Base-by-base conservation (phyloP, 2,113 vertebrate genomes). In the Silurus asotus region DNA sequence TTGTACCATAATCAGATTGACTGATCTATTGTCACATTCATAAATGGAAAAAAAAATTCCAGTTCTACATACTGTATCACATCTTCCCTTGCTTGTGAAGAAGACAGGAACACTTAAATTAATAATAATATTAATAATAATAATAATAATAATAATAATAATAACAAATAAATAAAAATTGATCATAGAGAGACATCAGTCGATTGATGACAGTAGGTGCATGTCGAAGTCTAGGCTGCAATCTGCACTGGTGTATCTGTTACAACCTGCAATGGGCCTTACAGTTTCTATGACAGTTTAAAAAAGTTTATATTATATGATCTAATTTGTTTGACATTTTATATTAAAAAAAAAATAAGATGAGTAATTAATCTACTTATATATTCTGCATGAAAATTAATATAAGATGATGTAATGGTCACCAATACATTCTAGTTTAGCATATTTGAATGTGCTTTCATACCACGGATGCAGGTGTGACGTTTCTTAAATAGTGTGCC, bases 141-240 rank as follows among this genome's bases (percentile, higher is more conserved):
- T 62, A 51, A 49, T 55, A 55, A 69, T 72, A 61, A 65, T 75
- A 76, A 37, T 45, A 59, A 56, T 88, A 23, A 80, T 55, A 80
- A 81, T 80, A 37, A 79, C 70, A 79, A 86, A 86, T 23, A 62
- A 88, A 86, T 37, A 75, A 23, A 83, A 80, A 72, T n/a, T 56
- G 56, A 64, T 25, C 70, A 69, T 59, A 84, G 64, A 51, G 78
- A 86, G 77, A 87, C 79, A 86, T 84, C 72, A 83, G 77, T 65
- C 74, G 80, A 82, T 49, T 77, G 48, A 86, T 58, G 76, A 61
- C n/a, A 90, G 84, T 77, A 69, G 81, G 23, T 82, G 62, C 61
- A 82, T 55, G 14, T 56, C 81, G 2, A 82, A 82, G 81, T 69
- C 62, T 82, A 82, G 77, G 28, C 77, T 61, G 56, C 56, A 48